Evolutionary conservation across 2,113 vertebrate species (phyloP).

Genomic region (Indri indri): DNA sequence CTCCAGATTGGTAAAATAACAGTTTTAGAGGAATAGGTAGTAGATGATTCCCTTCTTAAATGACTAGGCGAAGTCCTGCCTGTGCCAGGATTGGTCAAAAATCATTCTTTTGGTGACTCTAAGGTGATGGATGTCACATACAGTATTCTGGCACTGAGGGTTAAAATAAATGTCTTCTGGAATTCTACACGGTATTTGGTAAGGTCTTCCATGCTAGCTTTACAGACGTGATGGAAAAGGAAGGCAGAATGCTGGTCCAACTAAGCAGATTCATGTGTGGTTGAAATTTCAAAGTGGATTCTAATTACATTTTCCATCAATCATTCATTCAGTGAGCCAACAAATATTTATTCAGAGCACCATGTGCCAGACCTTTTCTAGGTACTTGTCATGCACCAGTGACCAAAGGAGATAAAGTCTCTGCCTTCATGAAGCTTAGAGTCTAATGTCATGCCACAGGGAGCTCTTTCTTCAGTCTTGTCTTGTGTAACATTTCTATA

Average conservation of each 20-base stretch:
- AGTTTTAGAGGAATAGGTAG: background rate
- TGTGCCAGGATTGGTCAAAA: background rate
- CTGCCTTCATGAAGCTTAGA: background rate
- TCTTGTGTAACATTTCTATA: background rate
- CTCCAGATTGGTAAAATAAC: background rate
- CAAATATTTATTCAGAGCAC: background rate
- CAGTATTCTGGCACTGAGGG: background rate
- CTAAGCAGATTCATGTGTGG: background rate
- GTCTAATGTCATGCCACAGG: no score
- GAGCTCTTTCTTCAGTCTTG: background rate
- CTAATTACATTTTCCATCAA: background rate
- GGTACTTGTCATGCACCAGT: background rate
- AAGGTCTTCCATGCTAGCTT: background rate
- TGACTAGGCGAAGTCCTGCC: background rate
- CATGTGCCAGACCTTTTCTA: background rate
- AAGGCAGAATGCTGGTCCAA: background rate
- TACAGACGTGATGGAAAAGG: background rate
- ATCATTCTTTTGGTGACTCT: background rate
- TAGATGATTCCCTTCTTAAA: background rate
- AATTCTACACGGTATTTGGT: background rate
- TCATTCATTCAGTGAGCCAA: background rate
- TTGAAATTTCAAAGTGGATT: constrained; percentile 31
- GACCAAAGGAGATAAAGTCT: background rate
- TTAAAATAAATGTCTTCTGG: background rate
- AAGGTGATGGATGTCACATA: background rate